Evolutionary conservation across 2,113 vertebrate genomes (phyloP), one percentile per base, ranked within the genome.

Genomic region (Gobio gobio): DNA sequence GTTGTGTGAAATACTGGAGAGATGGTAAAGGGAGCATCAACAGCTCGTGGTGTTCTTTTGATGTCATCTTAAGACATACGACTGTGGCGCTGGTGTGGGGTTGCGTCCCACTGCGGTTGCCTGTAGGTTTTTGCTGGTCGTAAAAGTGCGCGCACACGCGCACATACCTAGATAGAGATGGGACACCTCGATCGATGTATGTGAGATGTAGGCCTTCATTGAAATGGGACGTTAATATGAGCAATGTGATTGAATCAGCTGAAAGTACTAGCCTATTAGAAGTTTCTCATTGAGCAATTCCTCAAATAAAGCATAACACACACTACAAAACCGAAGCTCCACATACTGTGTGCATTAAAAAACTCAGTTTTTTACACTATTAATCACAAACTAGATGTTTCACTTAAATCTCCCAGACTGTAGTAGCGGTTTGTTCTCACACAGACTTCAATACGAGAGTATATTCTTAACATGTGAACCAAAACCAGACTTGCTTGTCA

Each of bases 1-100:
- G 91, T 91, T 92, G 68, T 79, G 88, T 93, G 93, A 92, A 93
- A 92, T 83, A 90, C 83, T 51, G 90, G 90, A 90, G 87, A 90
- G 91, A 78, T 66, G 58, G 51, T 9, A 58, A 80, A 86, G 83
- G 81, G 87, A 88, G 87, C 63, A 58, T 83, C 86, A 85, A 77
- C 82, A 76, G 83, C 88, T 91, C 68, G 84, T 89, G 86, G 90
- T 87, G 64, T 90, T 84, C 90, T 88, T 93, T 92, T 92, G 92
- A 93, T 92, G 91, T 92, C 88, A 91, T 87, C 49, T 88, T 91
- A 85, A 91, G 70, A 75, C 85, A 92, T 90, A 87, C 91, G 87
- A 91, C 90, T 89, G 85, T 76, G 74, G 70, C 83, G 87, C 81
- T 89, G 91, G 88, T 84, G 76, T 82, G 77, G 83, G 90, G 87